Base-by-base conservation (phyloP, 1,140 invertebrate genomes). In the Calliphora vicina region DNA sequence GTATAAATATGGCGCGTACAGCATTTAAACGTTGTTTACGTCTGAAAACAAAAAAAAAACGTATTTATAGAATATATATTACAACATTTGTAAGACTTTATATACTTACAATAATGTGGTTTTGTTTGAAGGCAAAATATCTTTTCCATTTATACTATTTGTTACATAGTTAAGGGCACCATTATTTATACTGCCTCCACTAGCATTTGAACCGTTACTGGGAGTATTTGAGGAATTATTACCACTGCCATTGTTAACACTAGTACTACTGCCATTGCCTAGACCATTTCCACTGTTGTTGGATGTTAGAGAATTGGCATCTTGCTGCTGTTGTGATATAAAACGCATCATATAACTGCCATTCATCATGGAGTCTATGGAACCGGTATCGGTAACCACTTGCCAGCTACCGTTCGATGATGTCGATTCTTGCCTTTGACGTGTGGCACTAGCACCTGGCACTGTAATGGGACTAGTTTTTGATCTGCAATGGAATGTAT, bases 351-450 rank as follows among this genome's bases (percentile, higher is more conserved):
- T 91, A 84, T 92, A 87, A 83, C 92, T 91, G 92, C 93, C 84
- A 92, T 93, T 80, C 85, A 87, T 86, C 83, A 84, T 86, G 23
- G 88, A 90, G 83, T 93, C 91, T 43, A 94, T 88, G 85, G 94
- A 94, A 15, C 94, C 94, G 13, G 93, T 93, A 35, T 93, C 94
- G 12, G 93, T 93, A 76, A 95, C 93, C 87, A 94, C 92, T 86
- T 95, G 94, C 94, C 94, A 95, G 85, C 94, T 94, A 61, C 81
- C 81, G 82, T 88, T 88, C 42, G 88, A 90, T 3, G 91, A 91
- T 9, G 90, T 89, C 2, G 93, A 94, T 85, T 94, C 93, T 82
- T 93, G 93, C 20, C 93, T 89, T 84, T 93, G 93, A 20, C 93
- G 91, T 61, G 72, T 25, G 9, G 85, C 84, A 85, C 84, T 89